Conservation (phyloP, 2,797 vertebrate genomes). For the Lepus oiostolus region DNA sequence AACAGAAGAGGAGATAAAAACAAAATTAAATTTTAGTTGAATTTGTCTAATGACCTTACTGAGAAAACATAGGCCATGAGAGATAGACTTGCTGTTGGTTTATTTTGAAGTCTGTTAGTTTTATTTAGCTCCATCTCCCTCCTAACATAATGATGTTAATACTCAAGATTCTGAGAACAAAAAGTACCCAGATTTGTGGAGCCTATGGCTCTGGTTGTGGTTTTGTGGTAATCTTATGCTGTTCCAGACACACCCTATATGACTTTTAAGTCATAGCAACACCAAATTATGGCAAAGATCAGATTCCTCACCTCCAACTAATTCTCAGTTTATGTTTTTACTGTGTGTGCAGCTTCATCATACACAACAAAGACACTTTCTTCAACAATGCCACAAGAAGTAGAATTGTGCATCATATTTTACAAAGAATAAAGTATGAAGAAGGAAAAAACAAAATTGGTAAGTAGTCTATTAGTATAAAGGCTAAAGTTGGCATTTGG, state of each 20-base stretch:
- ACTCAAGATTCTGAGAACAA: not conserved
- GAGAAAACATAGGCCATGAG: not conserved
- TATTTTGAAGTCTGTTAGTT: constrained; percentile 18
- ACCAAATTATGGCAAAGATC: not conserved
- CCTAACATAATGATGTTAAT: not conserved
- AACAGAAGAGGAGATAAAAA: not conserved
- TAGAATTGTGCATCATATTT: constrained; percentile 96
- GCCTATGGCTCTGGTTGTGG: not conserved
- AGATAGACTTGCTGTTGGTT: not conserved
- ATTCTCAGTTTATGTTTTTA: constrained; percentile 71
- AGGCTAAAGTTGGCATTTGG: not conserved
- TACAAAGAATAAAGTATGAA: constrained; percentile 96
- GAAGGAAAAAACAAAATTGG: constrained; percentile 98
- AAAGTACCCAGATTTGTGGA: not conserved
- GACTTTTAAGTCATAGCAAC: not conserved
- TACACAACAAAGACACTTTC: constrained; percentile 98
- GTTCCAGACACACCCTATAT: not conserved
- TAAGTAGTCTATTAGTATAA: constrained; percentile 85
- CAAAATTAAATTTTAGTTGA: not conserved
- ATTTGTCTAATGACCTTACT: constrained; percentile 33
- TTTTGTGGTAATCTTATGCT: not conserved
- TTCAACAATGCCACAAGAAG: constrained; percentile 97
- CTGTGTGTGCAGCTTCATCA: constrained; percentile 93
- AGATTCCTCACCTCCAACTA: not conserved
- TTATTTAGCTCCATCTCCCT: constrained; percentile 20